These are phyloP conservation scores for Tragulus kanchil DNA, from an alignment of 2,113 vertebrate species.

Conservation along the genomic window DNA sequence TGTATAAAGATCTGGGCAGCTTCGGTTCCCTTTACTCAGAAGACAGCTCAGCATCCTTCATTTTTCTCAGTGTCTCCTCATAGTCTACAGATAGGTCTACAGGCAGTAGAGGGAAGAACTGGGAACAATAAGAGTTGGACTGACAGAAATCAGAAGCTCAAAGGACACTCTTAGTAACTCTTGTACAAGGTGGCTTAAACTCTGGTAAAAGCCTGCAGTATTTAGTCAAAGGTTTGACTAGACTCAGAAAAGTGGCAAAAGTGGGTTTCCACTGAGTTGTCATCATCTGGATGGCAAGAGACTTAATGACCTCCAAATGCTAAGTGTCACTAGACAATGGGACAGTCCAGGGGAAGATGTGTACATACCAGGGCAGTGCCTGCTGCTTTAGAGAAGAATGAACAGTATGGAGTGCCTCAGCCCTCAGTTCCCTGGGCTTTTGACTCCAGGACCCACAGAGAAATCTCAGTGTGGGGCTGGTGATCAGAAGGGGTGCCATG, in stretches of 20 bases:
- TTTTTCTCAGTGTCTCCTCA: neutral
- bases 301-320: constrained; percentile 2
- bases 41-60: neutral
- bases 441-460: neutral
- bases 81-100: neutral
- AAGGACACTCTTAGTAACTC: neutral
- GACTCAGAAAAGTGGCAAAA: constrained; percentile 4
- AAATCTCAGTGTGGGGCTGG: neutral
- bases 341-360: neutral
- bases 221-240: constrained; percentile 20
- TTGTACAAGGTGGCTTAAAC: neutral
- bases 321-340: neutral
- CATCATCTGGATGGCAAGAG: constrained; percentile 17
- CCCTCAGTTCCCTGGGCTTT: neutral
- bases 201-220: constrained; percentile 3
- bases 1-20: neutral
- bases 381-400: neutral
- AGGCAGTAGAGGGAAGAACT: neutral
- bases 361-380: neutral
- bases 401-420: neutral
- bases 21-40: neutral
- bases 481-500: neutral
- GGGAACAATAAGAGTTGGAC: neutral
- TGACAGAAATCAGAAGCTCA: constrained; percentile 1
- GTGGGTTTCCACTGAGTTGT: neutral